Base-by-base conservation (phyloP, 2,797 vertebrate species). In the Leptatherina wallacei region DNA sequence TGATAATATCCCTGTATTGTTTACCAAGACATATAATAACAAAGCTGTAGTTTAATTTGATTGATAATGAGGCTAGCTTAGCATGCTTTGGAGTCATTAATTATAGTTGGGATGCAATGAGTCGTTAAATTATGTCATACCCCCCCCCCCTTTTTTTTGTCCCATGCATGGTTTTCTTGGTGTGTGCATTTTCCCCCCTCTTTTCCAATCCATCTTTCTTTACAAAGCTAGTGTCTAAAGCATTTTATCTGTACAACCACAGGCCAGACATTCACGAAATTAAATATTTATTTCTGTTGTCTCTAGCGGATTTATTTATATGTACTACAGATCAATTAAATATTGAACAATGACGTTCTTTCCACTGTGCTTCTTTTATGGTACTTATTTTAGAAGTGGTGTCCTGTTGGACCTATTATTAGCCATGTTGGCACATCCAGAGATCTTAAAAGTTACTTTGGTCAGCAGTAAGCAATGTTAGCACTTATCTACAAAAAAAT, bases 211-310 rank as follows among this genome's bases (percentile, higher is more conserved):
- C 8, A 20, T 36, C 22, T 58, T 30, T 59, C 24, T 38, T 49
- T 24, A 35, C 14, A 49, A 49, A 59, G 32, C 4, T 20, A 22
- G 7, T 35, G 51, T 44, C 67, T 70, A 5, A 22, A 29, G n/a
- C 27, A 57, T 18, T 29, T 35, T 63, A 60, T 52, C 56, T 65
- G 4, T 22, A 24, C 44, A 52, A 24, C 55, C 35, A 29, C 22
- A 32, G 32, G 16, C 27, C 61, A 59, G 33, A 60, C 57, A 54
- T 42, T 29, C 57, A 55, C 16, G 32, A 44, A 60, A 61, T 69
- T 52, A 61, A 51, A 30, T 61, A 35, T 73, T 51, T 65, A 52
- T 73, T 73, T 60, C 42, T 11, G 11, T 71, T 33, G n/a, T 47
- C 61, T 36, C 27, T 11, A 10, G 24, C 33, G 22, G 44, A 54